Evolutionary conservation across 2,113 vertebrate species (phyloP), one percentile per base, ranked within the genome.

Genomic region (Xenus cinereus): DNA sequence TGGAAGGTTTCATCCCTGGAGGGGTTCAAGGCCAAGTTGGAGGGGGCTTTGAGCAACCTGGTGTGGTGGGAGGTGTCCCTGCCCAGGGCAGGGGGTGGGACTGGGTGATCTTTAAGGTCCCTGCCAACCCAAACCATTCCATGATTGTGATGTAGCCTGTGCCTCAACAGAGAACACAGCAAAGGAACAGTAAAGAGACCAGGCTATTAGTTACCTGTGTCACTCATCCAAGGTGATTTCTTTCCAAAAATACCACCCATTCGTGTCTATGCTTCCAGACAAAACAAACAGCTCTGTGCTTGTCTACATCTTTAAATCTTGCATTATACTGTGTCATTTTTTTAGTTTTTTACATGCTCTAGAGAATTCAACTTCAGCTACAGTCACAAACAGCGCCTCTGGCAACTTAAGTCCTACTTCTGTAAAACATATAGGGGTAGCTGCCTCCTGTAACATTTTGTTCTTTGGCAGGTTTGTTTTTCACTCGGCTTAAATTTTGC

Each of bases 291-390:
- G 35, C 59, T 37, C 79, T 48, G 12, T 69, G 57, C 45, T 90
- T 72, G 39, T 64, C 82, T 79, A 15, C 48, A 60, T 66, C 59
- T 85, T 84, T 57, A 82, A 62, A 74, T 56, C 53, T 53, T 71
- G 35, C n/a, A 35, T 75, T 72, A 37, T n/a, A 59, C 4, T 27
- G 4, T 68, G 39, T 6, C 27, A 7, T 35, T 51, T 90, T 62
- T 72, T 43, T 30, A 39, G 32, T 10, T 89, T 69, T 75, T 43
- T 66, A 59, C 68, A 39, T 26, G 45, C 33, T 93, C 63, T 84
- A 73, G 75, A 73, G 76, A 87, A 90, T 71, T 41, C 71, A 73
- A 18, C 75, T 89, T 93, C 41, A 68, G 59, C 63, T 86, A 22
- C 26, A 32, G 63, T 64, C 72, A 74, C 63, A 57, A 83, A 64